A percentile compares a stretch with the other conserved stretches of the same genome.
Conservation (phyloP, 2,113 vertebrate species). For the Mesitornis unicolor region DNA sequence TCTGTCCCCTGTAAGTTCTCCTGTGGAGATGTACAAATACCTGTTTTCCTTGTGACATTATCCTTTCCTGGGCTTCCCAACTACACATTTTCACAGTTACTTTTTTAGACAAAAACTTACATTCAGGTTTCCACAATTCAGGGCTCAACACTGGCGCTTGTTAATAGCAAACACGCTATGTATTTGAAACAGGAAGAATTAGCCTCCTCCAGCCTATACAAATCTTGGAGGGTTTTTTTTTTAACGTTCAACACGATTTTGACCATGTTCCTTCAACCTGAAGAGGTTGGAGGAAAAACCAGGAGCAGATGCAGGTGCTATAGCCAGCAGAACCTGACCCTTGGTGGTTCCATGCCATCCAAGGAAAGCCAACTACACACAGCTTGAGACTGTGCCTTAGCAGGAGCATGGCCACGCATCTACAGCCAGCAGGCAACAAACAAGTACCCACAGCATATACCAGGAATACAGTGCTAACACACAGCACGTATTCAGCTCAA, state of each 20-base stretch:
- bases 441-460: fast-evolving
- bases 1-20: not conserved
- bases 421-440: not conserved
- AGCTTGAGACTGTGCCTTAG: not conserved
- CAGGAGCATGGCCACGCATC: not conserved
- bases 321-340: not conserved
- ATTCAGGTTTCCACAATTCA: not conserved
- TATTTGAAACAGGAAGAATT: not conserved
- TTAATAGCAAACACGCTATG: not conserved
- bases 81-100: fast-evolving
- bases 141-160: not conserved
- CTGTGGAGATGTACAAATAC: not conserved
- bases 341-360: not conserved
- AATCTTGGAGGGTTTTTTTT: not conserved
- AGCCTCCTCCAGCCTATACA: not conserved
- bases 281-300: not conserved
- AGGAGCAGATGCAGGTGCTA: not conserved
- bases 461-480: not conserved
- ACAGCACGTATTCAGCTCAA: not conserved
- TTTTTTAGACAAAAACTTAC: not conserved
- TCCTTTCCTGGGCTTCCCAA: not conserved
- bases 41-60: not conserved
- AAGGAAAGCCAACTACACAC: not conserved
- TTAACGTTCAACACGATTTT: not conserved
- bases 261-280: not conserved